Evolutionary conservation across 2,888 invertebrate genomes (phyloP).

Genomic region (Agrochola lota): DNA sequence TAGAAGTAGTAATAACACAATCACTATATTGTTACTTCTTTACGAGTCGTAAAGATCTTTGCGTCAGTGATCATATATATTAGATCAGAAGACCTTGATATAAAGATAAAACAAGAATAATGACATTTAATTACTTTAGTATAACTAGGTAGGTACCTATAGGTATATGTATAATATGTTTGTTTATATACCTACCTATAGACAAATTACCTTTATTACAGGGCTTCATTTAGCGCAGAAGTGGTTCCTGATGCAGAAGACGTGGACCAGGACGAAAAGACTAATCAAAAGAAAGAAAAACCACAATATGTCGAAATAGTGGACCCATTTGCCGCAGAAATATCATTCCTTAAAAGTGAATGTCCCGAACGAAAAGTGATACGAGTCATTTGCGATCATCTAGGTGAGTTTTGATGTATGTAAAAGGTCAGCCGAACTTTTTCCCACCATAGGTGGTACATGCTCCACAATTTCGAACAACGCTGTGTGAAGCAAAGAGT

Average conservation of each 20-base stretch:
- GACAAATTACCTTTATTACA: constrained; percentile 75
- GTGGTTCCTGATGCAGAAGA: constrained; percentile 92
- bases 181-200: not conserved
- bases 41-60: constrained; percentile 6
- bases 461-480: not conserved
- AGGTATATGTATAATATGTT: not conserved
- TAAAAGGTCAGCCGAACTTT: too few species aligned
- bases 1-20: constrained; percentile 12
- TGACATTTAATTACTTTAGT: not conserved
- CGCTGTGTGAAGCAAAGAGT: not conserved
- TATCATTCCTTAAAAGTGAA: constrained; percentile 94
- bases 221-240: constrained; percentile 93
- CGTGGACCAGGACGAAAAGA: constrained; percentile 91
- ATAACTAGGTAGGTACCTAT: not conserved
- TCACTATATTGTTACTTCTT: constrained; percentile 42
- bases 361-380: constrained; percentile 95
- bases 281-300: constrained; percentile 80
- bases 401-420: constrained; percentile 89
- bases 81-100: constrained; percentile 22
- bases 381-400: constrained; percentile 94
- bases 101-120: constrained; percentile 5
- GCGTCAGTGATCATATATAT: not conserved
- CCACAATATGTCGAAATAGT: constrained; percentile 94
- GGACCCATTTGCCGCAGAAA: constrained; percentile 95
- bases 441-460: not conserved